These are phyloP conservation scores for Meteorus colon DNA, from an alignment of 2,888 invertebrate species.

Conservation along the genomic window DNA sequence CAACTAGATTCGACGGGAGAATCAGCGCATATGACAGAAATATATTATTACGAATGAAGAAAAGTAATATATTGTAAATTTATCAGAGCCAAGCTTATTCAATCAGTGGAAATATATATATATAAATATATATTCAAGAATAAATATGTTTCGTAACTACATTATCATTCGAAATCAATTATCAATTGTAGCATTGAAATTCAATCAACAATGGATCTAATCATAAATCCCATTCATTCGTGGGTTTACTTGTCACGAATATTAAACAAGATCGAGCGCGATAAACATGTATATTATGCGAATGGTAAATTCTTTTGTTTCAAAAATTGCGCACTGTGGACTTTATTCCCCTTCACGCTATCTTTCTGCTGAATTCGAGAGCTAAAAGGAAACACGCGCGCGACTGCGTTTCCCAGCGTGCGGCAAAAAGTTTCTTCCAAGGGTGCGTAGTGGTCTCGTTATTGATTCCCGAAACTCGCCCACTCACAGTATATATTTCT, in stretches of 20 bases:
- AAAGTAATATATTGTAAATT: not conserved
- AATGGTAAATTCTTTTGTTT: conserved; percentile 32
- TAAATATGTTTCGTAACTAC: not conserved
- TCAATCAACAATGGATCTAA: not conserved
- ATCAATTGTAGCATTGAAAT: not conserved
- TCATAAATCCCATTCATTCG: conserved; percentile 16
- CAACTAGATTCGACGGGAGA: conserved; percentile 4
- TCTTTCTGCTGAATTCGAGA: conserved; percentile 9
- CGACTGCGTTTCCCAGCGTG: conserved; percentile 35
- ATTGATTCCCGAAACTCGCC: conserved; percentile 63
- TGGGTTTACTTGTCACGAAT: conserved; percentile 26
- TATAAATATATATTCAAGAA: not conserved
- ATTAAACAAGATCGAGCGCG: conserved; percentile 10
- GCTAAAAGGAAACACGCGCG: conserved; percentile 18
- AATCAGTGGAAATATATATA: not conserved
- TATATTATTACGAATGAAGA: not conserved
- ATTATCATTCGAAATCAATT: not conserved
- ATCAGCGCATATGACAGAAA: not conserved
- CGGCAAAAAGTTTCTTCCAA: conserved; percentile 63
- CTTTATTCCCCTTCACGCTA: not conserved
- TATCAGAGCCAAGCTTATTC: not conserved
- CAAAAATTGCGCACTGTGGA: not conserved
- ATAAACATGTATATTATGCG: conserved; percentile 13
- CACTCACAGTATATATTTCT: conserved; percentile 43
- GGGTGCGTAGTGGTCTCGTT: conserved; percentile 62